These are phyloP conservation scores for Choristoneura fumiferana DNA, from an alignment of 1,140 invertebrate species.

Conservation along the genomic window DNA sequence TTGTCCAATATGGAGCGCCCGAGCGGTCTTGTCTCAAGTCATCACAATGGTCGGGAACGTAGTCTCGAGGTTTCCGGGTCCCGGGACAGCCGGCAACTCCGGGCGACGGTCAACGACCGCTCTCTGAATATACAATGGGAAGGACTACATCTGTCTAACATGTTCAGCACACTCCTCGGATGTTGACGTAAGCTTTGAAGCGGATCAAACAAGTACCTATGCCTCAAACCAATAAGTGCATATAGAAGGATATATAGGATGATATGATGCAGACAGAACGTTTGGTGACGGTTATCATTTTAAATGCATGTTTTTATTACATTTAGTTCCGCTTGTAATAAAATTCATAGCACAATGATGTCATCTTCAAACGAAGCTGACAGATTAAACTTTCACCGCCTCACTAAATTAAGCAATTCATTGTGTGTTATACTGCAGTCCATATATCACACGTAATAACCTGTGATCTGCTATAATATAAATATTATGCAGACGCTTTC, in stretches of 20 bases:
- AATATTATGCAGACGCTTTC: constrained; percentile 6
- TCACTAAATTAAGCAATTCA: constrained; percentile 3
- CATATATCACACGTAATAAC: constrained; percentile 1
- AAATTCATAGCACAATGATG: background rate
- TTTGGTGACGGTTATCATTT: no score
- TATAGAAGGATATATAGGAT: no score
- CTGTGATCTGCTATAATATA: background rate
- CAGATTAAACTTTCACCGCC: constrained; percentile 12
- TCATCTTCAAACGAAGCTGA: background rate
- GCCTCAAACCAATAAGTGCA: no score
- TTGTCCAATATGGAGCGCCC: background rate
- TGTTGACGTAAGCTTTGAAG: background rate
- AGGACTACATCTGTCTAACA: constrained; percentile 10
- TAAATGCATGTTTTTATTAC: no score
- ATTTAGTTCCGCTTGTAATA: no score
- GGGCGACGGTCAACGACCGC: constrained; percentile 17
- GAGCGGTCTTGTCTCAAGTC: constrained; percentile 1
- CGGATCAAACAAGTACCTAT: background rate
- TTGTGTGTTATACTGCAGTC: background rate
- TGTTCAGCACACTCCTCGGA: background rate
- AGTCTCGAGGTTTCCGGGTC: constrained; percentile 3
- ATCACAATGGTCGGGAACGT: background rate
- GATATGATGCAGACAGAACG: no score
- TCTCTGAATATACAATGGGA: constrained; percentile 18
- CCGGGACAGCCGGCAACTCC: background rate